These are phyloP conservation scores for Dasypogon diadema DNA, from an alignment of 2,888 invertebrate genomes.

Conservation along the genomic window DNA sequence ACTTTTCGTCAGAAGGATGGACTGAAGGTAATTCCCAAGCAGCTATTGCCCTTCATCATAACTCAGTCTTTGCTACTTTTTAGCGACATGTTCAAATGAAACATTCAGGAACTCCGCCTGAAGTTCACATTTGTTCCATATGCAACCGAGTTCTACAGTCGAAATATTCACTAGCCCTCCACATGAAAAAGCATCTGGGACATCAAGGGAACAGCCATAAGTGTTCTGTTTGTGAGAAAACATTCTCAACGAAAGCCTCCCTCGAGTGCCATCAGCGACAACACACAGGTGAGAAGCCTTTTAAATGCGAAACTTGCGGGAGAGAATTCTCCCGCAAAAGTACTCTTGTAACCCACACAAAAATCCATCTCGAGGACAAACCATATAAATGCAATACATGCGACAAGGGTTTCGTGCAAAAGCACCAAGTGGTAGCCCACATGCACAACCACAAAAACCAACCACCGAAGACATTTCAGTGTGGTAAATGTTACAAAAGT, in stretches of 20 bases:
- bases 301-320: constrained; percentile 54
- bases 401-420: constrained; percentile 61
- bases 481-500: constrained; percentile 63
- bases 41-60: too few species aligned
- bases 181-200: constrained; percentile 61
- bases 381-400: constrained; percentile 55
- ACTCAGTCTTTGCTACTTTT: too few species aligned
- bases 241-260: constrained; percentile 54
- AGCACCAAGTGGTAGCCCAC: constrained; percentile 63
- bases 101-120: constrained; percentile 58
- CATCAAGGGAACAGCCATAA: constrained; percentile 66
- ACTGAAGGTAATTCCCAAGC: constrained; percentile 59
- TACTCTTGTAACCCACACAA: constrained; percentile 53
- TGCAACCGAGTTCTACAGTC: constrained; percentile 60
- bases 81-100: constrained; percentile 62
- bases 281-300: constrained; percentile 56
- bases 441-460: constrained; percentile 48
- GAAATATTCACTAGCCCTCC: constrained; percentile 60
- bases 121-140: constrained; percentile 59
- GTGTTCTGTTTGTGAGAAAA: constrained; percentile 59
- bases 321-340: constrained; percentile 55
- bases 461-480: constrained; percentile 59
- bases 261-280: constrained; percentile 52
- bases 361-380: constrained; percentile 54
- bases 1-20: constrained; percentile 64